Evolutionary conservation across 2,797 vertebrate species (phyloP).

Genomic region (Rhinatrema bivittatum): DNA sequence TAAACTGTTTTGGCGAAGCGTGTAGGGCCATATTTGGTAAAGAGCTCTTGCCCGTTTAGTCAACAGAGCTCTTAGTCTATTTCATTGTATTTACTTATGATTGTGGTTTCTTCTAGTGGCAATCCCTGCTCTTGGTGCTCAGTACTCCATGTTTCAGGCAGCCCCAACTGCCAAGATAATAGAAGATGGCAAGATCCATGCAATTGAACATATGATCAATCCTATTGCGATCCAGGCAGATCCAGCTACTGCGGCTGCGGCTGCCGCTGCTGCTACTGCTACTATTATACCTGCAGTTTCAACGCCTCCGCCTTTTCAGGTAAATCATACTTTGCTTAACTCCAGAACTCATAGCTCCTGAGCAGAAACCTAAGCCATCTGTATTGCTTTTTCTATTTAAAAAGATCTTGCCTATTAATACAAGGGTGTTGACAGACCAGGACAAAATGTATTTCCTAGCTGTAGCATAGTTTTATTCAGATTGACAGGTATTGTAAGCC

Average conservation of each 20-base stretch:
- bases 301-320: constrained; percentile 94
- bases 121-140: constrained; percentile 75
- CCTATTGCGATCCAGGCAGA: constrained; percentile 88
- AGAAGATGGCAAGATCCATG: constrained; percentile 90
- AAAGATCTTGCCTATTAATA: too few relatives aligned
- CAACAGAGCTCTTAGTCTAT: background rate
- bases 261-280: constrained; percentile 38
- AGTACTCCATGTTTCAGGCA: constrained; percentile 88
- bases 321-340: too few relatives aligned
- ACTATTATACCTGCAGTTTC: constrained; percentile 82
- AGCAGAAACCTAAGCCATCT: too few relatives aligned
- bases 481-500: too few relatives aligned
- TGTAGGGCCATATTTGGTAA: accelerated
- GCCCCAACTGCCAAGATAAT: constrained; percentile 80
- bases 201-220: constrained; percentile 90
- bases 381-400: too few relatives aligned
- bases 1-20: too few relatives aligned
- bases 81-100: accelerated
- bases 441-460: too few relatives aligned
- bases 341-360: too few relatives aligned
- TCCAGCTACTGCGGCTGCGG: constrained; percentile 55
- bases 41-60: background rate
- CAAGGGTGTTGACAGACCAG: too few relatives aligned
- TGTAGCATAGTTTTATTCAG: too few relatives aligned
- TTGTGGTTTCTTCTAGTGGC: constrained; percentile 66